Percentiles rank a stretch among this genome's conserved stretches.
These are phyloP conservation scores for Drosophila punjabiensis DNA, from an alignment of 1,140 invertebrate species.

Conservation along the genomic window DNA sequence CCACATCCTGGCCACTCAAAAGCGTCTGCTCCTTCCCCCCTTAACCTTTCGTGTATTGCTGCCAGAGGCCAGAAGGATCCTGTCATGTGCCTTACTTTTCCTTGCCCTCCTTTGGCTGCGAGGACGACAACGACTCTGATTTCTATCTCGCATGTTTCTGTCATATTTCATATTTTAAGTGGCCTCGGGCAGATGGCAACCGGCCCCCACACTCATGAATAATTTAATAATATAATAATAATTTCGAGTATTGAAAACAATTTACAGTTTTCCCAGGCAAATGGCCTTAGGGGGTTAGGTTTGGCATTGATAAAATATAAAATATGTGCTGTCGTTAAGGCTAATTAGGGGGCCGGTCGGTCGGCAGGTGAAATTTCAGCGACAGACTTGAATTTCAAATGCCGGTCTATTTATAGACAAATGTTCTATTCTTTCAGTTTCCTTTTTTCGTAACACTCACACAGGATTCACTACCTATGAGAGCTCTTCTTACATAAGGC, in stretches of 20 bases:
- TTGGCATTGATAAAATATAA: conserved; percentile 52
- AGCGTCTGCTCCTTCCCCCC: background rate
- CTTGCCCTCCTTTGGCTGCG: conserved; percentile 13
- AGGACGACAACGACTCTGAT: conserved; percentile 43
- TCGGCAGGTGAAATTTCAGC: conserved; percentile 15
- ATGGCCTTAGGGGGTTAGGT: conserved; percentile 13
- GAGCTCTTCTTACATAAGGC: conserved; percentile 12
- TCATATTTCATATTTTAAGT: conserved; percentile 65
- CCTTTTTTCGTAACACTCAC: too few relatives aligned
- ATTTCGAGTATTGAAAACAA: conserved; percentile 65
- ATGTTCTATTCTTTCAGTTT: background rate
- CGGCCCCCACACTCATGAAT: conserved; percentile 48
- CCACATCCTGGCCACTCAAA: conserved; percentile 41
- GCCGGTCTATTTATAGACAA: conserved; percentile 43
- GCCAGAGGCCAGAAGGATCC: conserved; percentile 32
- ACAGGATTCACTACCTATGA: background rate
- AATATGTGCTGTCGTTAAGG: conserved; percentile 42
- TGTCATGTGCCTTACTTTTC: conserved; percentile 35
- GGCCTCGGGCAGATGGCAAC: conserved; percentile 46
- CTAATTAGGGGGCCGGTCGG: conserved; percentile 39
- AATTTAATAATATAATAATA: conserved; percentile 66
- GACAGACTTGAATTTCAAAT: conserved; percentile 31
- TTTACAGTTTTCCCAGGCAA: conserved; percentile 59
- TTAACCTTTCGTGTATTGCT: conserved; percentile 5
- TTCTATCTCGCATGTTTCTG: conserved; percentile 61